A percentile compares a stretch with the other conserved stretches of the same genome.
Evolutionary conservation across 2,797 vertebrate genomes (phyloP).

Genomic region (Dicrostonyx torquatus): DNA sequence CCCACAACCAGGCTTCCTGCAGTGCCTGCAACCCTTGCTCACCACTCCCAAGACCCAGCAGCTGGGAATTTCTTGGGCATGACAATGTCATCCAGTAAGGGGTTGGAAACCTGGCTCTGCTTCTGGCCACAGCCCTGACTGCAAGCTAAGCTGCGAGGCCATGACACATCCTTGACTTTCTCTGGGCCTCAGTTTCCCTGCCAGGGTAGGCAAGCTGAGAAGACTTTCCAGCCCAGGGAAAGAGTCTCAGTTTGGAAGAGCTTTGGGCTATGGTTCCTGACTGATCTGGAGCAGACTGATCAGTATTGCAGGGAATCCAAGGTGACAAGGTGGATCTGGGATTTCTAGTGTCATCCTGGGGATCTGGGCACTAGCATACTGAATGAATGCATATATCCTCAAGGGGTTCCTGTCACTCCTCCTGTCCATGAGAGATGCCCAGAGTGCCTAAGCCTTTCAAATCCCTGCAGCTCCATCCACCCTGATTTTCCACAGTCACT

Average conservation of each 20-base stretch:
- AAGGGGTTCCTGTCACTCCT: background rate
- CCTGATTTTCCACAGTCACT: background rate
- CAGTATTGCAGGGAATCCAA: background rate
- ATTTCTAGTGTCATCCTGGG: background rate
- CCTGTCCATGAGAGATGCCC: background rate
- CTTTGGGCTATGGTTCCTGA: background rate
- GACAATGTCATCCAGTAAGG: background rate
- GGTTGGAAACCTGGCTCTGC: background rate
- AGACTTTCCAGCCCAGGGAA: background rate
- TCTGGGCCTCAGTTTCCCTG: background rate
- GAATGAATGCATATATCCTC: background rate
- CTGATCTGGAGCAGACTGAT: background rate
- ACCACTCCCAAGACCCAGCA: background rate
- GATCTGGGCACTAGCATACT: background rate
- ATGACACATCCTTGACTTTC: background rate
- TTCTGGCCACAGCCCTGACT: background rate
- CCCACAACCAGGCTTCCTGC: background rate
- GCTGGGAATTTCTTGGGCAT: constrained; percentile 48
- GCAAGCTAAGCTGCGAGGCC: background rate
- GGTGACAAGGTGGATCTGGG: no score
- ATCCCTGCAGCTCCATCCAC: background rate
- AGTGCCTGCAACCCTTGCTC: background rate
- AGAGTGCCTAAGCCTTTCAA: background rate
- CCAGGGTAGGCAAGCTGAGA: background rate
- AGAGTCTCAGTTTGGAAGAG: background rate